Base-by-base conservation (phyloP, 2,113 vertebrate species). In the Xenotilapia longispinis region DNA sequence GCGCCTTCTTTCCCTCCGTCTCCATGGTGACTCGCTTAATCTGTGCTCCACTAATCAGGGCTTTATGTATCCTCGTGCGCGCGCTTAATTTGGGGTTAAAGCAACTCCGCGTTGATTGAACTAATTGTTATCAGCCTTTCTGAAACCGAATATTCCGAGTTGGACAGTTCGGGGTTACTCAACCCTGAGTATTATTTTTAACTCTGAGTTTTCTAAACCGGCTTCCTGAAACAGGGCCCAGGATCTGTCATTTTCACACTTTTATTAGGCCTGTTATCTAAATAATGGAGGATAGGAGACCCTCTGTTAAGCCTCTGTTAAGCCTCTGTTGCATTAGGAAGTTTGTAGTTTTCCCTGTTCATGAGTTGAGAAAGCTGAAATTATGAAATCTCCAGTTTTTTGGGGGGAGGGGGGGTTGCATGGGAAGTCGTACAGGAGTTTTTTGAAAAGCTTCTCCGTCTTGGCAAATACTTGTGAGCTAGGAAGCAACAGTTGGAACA, bases 261-360 rank as follows among this genome's bases (percentile, higher is more conserved):
- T 47, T 75, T 45, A 47, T 75, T 47, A 28, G 3, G 0, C 9
- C 68, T 17, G 6, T 28, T 28, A 47, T 28, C 42, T 1, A 47
- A 42, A 47, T 47, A 33, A 14, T 80, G 51, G 51, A 55, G 6
- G 5, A 80, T 38, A 21, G 51, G 7, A 80, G 33, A 26, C 6
- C n/a, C n/a, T 5, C 36, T 81, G 19, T 38, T 17, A 28, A 58
- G 47, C 42, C 42, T 45, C 8, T 38, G 36, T 9, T 0, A 68
- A 68, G 13, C 13, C 13, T 28, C 6, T 31, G 21, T 31, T 0
- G 12, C 23, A 8, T 28, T 28, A 78, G 42, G 70, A 78, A 0
- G 23, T 31, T 47, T 31, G 26, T 8, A 78, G 23, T 78, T 78
- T 78, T 78, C 10, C 23, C 15, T 26, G 14, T 23, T 17, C 40